These are phyloP conservation scores for Kobus ellipsiprymnus DNA, from an alignment of 2,113 vertebrate species.

Conservation along the genomic window DNA sequence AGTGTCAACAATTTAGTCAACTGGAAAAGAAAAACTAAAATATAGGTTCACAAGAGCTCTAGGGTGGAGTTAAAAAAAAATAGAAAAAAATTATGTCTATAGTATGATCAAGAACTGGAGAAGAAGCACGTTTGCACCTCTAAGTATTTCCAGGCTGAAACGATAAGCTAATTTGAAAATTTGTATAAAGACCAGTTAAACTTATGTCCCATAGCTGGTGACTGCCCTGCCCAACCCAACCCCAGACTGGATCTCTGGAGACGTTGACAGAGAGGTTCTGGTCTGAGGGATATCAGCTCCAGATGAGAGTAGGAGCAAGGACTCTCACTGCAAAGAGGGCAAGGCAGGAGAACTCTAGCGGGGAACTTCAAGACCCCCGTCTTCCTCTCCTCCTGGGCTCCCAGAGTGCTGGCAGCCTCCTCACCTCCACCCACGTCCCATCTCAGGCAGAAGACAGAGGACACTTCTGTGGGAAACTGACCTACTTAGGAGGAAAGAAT, in stretches of 20 bases:
- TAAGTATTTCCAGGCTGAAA: neutral
- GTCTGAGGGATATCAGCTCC: neutral
- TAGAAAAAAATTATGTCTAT: neutral
- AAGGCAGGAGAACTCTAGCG: neutral
- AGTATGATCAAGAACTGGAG: neutral
- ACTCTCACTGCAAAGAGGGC: neutral
- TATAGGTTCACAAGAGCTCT: neutral
- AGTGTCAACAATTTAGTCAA: neutral
- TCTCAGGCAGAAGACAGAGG: neutral
- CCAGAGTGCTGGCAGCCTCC: neutral
- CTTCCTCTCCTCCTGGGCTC: neutral
- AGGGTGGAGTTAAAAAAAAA: neutral
- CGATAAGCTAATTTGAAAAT: neutral
- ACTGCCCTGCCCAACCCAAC: neutral
- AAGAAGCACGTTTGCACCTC: neutral
- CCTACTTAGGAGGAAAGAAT: neutral
- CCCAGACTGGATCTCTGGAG: neutral
- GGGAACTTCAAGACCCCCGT: neutral
- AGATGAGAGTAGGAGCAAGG: neutral
- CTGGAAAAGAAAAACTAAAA: neutral
- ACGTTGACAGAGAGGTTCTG: neutral
- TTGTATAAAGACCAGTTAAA: neutral
- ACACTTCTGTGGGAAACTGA: neutral
- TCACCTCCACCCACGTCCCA: accelerated
- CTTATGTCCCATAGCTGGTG: neutral